Conservation (phyloP, 2,797 vertebrate genomes). For the Pelochelys cantorii region DNA sequence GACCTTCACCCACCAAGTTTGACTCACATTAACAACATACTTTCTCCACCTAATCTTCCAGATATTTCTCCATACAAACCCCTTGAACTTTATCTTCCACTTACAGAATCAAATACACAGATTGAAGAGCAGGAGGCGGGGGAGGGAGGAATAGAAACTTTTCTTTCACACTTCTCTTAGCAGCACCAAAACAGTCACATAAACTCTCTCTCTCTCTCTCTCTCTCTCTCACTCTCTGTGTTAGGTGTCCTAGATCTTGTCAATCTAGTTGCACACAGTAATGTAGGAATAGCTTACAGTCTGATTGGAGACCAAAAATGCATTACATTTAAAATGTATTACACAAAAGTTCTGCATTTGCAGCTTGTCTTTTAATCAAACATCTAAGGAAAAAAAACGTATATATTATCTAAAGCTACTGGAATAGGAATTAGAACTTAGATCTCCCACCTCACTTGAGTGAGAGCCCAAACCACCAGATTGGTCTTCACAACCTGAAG, state of each 20-base stretch:
- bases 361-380: background rate
- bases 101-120: background rate
- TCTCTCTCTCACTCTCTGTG: background rate
- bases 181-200: background rate
- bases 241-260: background rate
- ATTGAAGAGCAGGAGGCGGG: background rate
- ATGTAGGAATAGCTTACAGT: accelerated
- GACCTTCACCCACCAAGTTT: background rate
- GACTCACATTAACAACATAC: background rate
- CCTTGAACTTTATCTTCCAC: background rate
- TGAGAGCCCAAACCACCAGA: background rate
- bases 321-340: background rate
- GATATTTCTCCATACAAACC: background rate
- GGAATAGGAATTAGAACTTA: background rate
- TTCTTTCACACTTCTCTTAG: background rate
- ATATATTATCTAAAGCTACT: accelerated
- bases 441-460: background rate
- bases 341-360: background rate
- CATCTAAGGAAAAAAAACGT: background rate
- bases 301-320: background rate
- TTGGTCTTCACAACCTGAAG: too few species aligned
- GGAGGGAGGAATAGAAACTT: background rate
- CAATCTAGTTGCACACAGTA: background rate
- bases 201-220: background rate
- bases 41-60: background rate